Evolutionary conservation across 2,797 vertebrate species (phyloP).

Genomic region (Diglossa cyanea): DNA sequence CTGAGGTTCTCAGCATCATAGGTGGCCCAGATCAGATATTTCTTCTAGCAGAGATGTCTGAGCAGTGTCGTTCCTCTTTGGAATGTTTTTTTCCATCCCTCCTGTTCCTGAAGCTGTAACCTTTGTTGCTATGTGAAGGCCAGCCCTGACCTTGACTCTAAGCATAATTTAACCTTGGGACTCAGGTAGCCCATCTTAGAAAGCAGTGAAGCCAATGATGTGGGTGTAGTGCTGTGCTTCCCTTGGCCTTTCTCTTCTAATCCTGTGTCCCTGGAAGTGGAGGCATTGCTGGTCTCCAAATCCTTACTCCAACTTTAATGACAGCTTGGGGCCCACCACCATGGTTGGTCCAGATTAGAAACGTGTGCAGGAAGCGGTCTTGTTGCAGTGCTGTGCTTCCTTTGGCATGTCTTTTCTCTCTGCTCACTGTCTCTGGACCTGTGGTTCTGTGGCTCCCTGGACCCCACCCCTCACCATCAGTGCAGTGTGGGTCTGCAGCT

Average conservation of each 20-base stretch:
- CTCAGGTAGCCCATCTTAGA: not conserved
- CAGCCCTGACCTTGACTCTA: not conserved
- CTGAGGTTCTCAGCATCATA: not conserved
- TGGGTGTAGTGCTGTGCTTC: not conserved
- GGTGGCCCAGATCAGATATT: not conserved
- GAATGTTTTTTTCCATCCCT: not conserved
- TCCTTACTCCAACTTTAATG: not conserved
- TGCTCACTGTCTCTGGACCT: not conserved
- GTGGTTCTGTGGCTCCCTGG: not conserved
- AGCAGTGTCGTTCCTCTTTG: not conserved
- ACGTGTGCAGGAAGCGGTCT: accelerated
- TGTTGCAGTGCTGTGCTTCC: not conserved
- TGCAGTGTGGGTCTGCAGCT: not conserved
- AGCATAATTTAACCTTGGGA: not conserved
- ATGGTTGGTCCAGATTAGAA: not conserved
- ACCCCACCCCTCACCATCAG: not conserved
- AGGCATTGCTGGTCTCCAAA: not conserved
- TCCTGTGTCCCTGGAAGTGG: not conserved
- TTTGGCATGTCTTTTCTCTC: not conserved
- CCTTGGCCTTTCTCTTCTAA: not conserved
- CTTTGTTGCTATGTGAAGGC: not conserved
- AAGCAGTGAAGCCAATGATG: not conserved
- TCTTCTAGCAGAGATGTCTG: not conserved
- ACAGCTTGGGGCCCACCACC: too few species aligned
- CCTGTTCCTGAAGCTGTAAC: not conserved